Evolutionary conservation across 2,888 invertebrate genomes (phyloP).

Genomic region (Lordiphosa andalusiaca): DNA sequence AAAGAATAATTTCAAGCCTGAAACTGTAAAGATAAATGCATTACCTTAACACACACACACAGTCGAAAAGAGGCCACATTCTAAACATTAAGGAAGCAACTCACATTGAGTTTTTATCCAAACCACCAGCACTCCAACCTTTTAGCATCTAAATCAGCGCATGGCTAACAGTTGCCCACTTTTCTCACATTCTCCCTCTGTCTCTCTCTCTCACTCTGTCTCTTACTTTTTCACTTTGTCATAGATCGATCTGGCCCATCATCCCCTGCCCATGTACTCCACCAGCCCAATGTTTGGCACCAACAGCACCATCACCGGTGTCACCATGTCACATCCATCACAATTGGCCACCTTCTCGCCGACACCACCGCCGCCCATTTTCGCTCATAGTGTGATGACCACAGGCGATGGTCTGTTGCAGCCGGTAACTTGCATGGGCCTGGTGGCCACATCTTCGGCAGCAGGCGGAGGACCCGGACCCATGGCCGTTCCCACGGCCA

Average conservation of each 20-base stretch:
- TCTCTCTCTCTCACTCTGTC: constrained; percentile 8
- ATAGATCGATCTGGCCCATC: constrained; percentile 80
- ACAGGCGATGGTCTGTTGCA: constrained; percentile 74
- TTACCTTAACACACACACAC: too few species aligned
- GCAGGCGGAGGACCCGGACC: constrained; percentile 29
- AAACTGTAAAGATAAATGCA: too few species aligned
- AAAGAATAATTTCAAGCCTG: too few species aligned
- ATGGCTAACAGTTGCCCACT: constrained; percentile 24
- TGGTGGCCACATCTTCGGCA: constrained; percentile 69
- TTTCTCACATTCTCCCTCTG: too few species aligned
- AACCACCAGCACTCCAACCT: constrained; percentile 10
- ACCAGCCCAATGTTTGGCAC: constrained; percentile 80
- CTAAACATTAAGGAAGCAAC: too few species aligned
- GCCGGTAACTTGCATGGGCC: constrained; percentile 72
- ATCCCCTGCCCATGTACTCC: constrained; percentile 80
- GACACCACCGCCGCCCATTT: constrained; percentile 77
- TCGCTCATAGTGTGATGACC: constrained; percentile 78
- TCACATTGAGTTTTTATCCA: too few species aligned
- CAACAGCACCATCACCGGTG: constrained; percentile 78
- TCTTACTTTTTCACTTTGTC: constrained; percentile 5
- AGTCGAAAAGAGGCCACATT: too few species aligned
- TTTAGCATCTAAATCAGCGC: constrained; percentile 51
- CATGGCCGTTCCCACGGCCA: constrained; percentile 56
- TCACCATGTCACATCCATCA: constrained; percentile 81
- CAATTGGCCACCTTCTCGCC: constrained; percentile 80